Percentiles rank a stretch among this genome's conserved stretches.
Evolutionary conservation across 2,888 invertebrate species (phyloP).

Genomic region (Lampropteryx suffumata): DNA sequence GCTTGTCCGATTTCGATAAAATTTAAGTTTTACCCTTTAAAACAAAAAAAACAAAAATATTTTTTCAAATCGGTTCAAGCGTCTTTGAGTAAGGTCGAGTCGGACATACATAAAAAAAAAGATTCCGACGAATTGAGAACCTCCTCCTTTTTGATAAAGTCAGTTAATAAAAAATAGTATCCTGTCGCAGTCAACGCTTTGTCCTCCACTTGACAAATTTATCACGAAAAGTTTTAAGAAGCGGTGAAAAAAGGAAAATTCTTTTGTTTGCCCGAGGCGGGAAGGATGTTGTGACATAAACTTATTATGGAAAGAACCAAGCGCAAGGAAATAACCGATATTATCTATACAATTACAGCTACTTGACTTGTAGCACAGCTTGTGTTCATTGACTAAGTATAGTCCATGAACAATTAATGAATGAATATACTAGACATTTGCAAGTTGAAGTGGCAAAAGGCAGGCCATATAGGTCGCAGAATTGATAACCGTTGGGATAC

Average conservation of each 20-base stretch:
- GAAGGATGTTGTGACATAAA: constrained; percentile 31
- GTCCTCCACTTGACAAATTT: constrained; percentile 44
- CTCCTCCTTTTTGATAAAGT: neutral
- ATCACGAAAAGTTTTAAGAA: constrained; percentile 47
- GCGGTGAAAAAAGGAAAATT: constrained; percentile 30
- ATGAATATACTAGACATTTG: too few relatives aligned
- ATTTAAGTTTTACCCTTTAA: too few relatives aligned
- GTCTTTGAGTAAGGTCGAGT: too few relatives aligned
- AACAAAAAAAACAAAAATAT: too few relatives aligned
- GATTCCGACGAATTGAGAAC: too few relatives aligned
- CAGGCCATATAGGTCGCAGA: too few relatives aligned
- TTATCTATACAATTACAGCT: neutral
- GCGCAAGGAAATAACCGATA: constrained; percentile 17
- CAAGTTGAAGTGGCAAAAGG: too few relatives aligned
- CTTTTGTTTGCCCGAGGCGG: constrained; percentile 39
- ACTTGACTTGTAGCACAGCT: neutral
- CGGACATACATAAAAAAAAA: too few relatives aligned
- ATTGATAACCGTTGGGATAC: too few relatives aligned
- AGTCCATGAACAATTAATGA: neutral
- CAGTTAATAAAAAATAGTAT: constrained; percentile 1
- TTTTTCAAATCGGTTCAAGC: too few relatives aligned
- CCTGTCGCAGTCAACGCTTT: constrained; percentile 4
- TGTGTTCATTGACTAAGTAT: neutral
- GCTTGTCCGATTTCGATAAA: too few relatives aligned
- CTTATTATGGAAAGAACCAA: constrained; percentile 35